Conservation (phyloP, 2,888 invertebrate genomes). For the Protodeltote pygarga region DNA sequence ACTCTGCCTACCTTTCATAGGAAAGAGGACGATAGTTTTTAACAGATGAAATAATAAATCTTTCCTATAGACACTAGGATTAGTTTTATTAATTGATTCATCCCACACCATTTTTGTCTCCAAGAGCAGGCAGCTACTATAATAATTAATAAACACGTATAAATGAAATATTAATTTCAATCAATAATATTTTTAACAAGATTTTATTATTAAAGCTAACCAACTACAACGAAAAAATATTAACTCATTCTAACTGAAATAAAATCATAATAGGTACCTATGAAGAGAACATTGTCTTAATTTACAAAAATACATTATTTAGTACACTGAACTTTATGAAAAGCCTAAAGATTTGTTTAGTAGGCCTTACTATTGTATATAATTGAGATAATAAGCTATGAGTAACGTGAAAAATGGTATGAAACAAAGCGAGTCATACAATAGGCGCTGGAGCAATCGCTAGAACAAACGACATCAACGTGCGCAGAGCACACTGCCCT, state of each 20-base stretch:
- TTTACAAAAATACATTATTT: too few relatives aligned
- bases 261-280: too few relatives aligned
- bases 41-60: slow-evolving; percentile 15
- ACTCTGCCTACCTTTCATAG: neutral
- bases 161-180: neutral
- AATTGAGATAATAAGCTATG: neutral
- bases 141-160: too few relatives aligned
- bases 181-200: too few relatives aligned
- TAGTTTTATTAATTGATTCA: slow-evolving; percentile 20
- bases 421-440: slow-evolving; percentile 18
- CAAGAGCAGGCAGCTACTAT: too few relatives aligned
- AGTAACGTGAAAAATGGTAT: slow-evolving; percentile 15
- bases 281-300: too few relatives aligned
- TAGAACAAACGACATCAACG: slow-evolving; percentile 84
- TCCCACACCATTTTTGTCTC: slow-evolving; percentile 26
- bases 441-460: slow-evolving; percentile 41
- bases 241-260: too few relatives aligned
- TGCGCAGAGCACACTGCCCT: slow-evolving; percentile 53
- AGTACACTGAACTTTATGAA: too few relatives aligned
- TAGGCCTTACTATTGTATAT: neutral
- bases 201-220: too few relatives aligned
- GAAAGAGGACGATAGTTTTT: slow-evolving; percentile 15
- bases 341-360: neutral
- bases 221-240: too few relatives aligned
- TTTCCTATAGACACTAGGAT: slow-evolving; percentile 16